Conservation (phyloP, 2,888 invertebrate genomes). For the Spilosoma lubricipeda region DNA sequence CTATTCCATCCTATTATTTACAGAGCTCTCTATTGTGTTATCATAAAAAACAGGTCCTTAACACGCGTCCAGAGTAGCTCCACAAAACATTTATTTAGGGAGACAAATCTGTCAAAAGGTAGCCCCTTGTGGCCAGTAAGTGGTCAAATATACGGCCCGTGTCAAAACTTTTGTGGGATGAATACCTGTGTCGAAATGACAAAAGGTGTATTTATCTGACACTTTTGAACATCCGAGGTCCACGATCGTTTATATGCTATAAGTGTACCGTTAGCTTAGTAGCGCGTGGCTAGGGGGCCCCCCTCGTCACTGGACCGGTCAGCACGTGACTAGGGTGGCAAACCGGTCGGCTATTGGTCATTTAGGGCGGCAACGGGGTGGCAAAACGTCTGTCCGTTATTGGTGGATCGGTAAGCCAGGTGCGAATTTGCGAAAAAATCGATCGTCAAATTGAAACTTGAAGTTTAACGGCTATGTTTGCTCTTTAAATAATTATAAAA, state of each 20-base stretch:
- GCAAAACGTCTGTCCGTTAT: constrained; percentile 51
- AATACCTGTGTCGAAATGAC: constrained; percentile 75
- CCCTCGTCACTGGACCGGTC: constrained; percentile 61
- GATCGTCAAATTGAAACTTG: background rate
- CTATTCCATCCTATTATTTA: constrained; percentile 66
- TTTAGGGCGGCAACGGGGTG: constrained; percentile 51
- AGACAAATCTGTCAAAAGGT: constrained; percentile 74
- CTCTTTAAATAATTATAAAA: background rate
- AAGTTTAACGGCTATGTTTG: background rate
- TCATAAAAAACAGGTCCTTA: constrained; percentile 69
- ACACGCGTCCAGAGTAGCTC: constrained; percentile 72
- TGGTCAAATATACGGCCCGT: constrained; percentile 78
- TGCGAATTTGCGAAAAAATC: constrained; percentile 59
- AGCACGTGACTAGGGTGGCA: constrained; percentile 68
- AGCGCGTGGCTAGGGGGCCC: constrained; percentile 57
- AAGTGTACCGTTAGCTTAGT: constrained; percentile 57
- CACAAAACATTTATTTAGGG: constrained; percentile 71
- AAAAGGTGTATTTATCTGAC: constrained; percentile 75
- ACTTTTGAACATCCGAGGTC: constrained; percentile 80
- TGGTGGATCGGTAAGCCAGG: constrained; percentile 71
- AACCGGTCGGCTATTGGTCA: constrained; percentile 84
- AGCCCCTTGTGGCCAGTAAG: constrained; percentile 73
- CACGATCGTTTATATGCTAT: constrained; percentile 74
- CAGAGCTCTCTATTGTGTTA: constrained; percentile 61
- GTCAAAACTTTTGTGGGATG: constrained; percentile 74